These are phyloP conservation scores for Megastigmus dorsalis DNA, from an alignment of 2,888 invertebrate genomes.

Conservation along the genomic window DNA sequence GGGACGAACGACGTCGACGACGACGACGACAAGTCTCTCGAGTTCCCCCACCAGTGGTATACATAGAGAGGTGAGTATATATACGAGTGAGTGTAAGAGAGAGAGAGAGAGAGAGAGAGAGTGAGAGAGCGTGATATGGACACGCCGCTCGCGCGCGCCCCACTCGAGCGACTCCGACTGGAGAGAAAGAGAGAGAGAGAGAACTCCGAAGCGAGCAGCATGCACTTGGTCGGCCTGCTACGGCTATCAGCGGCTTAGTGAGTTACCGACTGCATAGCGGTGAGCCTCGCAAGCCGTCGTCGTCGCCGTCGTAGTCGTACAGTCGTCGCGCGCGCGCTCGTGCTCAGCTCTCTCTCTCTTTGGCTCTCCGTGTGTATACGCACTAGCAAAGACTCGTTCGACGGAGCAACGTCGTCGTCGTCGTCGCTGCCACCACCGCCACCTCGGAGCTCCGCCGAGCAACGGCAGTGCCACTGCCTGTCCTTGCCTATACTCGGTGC, in stretches of 20 bases:
- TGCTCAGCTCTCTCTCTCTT: neutral
- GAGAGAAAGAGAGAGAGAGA: too few species aligned
- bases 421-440: neutral
- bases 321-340: neutral
- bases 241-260: slow-evolving; percentile 65
- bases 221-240: slow-evolving; percentile 64
- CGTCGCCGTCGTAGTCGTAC: too few species aligned
- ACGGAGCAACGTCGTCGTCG: neutral
- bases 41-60: slow-evolving; percentile 1
- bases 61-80: too few species aligned
- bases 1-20: too few species aligned
- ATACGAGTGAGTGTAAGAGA: too few species aligned
- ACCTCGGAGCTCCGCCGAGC: neutral
- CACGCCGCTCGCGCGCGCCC: slow-evolving; percentile 28
- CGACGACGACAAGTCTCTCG: slow-evolving; percentile 1
- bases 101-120: too few species aligned
- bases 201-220: slow-evolving; percentile 49
- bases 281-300: slow-evolving; percentile 56
- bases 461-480: neutral
- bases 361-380: neutral
- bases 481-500: too few species aligned
- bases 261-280: slow-evolving; percentile 68
- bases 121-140: neutral
- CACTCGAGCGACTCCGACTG: slow-evolving; percentile 51
- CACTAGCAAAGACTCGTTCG: too few species aligned